These are phyloP conservation scores for Tetragonula carbonaria DNA, from an alignment of 2,888 invertebrate genomes.

Conservation along the genomic window DNA sequence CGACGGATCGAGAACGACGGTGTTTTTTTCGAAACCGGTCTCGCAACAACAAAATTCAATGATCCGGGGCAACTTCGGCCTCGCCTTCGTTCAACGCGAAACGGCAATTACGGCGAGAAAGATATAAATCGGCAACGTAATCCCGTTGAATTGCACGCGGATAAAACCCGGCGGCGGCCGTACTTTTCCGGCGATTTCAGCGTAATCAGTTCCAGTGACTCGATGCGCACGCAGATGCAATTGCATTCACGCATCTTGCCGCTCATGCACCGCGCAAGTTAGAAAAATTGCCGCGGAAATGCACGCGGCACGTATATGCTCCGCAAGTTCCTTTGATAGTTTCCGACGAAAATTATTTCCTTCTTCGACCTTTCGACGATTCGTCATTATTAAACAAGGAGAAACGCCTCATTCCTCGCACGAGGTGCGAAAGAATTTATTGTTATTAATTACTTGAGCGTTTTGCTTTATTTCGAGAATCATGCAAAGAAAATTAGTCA, in stretches of 20 bases:
- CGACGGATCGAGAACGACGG: not conserved
- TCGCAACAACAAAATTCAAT: slow-evolving; percentile 1
- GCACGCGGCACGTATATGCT: not conserved
- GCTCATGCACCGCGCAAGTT: too few relatives aligned
- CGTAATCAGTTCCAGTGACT: slow-evolving; percentile 38
- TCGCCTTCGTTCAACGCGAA: not conserved
- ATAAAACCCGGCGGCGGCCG: not conserved
- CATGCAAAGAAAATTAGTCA: too few relatives aligned
- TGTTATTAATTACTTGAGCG: too few relatives aligned
- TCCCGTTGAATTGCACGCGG: slow-evolving; percentile 23
- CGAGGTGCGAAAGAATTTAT: not conserved
- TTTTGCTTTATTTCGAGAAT: too few relatives aligned
- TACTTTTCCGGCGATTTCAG: slow-evolving; percentile 31
- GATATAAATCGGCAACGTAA: slow-evolving; percentile 28
- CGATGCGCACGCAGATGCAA: slow-evolving; percentile 9
- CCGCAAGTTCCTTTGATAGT: slow-evolving; percentile 19
- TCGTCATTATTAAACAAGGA: not conserved
- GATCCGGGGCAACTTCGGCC: too few relatives aligned
- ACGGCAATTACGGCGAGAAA: slow-evolving; percentile 4
- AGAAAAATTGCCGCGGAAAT: slow-evolving; percentile 34
- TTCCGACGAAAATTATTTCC: slow-evolving; percentile 9
- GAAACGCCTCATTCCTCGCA: not conserved
- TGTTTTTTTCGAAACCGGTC: not conserved
- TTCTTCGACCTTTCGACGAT: not conserved
- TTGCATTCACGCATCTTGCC: not conserved